phyloP scores from a whole-genome alignment of 2,113 vertebrate genomes.

The Cepphus grylle region DNA sequence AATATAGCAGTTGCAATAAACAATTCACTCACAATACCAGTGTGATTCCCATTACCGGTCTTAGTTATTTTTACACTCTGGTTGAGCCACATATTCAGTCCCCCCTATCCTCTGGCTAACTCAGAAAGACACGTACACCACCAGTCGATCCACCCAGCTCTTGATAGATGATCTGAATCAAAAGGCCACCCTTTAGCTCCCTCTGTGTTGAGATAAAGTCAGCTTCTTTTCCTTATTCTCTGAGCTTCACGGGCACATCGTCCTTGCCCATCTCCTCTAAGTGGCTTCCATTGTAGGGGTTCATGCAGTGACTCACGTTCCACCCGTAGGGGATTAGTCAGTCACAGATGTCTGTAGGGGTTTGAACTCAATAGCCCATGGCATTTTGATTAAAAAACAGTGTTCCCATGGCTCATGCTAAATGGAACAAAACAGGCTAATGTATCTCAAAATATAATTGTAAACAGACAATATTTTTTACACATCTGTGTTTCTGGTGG shows the following conservation, averaged over 20 bases:
- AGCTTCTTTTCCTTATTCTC: neutral
- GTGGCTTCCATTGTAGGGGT: neutral
- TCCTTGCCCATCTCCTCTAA: neutral
- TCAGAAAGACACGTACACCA: neutral
- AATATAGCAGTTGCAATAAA: neutral
- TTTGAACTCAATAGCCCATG: neutral
- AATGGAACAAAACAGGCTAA: neutral
- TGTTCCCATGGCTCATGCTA: neutral
- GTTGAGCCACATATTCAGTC: neutral
- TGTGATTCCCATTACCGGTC: neutral
- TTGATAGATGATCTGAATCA: neutral
- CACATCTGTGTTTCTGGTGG: neutral
- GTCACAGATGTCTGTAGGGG: neutral
- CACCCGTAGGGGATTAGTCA: neutral
- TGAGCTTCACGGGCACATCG: neutral
- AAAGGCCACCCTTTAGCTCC: neutral
- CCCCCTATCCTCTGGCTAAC: neutral
- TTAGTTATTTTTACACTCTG: neutral
- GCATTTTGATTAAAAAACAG: neutral
- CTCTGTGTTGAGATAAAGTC: neutral
- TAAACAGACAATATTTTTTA: neutral
- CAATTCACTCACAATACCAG: neutral
- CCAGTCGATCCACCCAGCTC: neutral
- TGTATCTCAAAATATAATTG: neutral
- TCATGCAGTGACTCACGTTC: rapidly evolving